Percentiles rank a stretch among this genome's conserved stretches.
phyloP scores from a whole-genome alignment of 2,113 vertebrate species.

The Stegastes partitus region DNA sequence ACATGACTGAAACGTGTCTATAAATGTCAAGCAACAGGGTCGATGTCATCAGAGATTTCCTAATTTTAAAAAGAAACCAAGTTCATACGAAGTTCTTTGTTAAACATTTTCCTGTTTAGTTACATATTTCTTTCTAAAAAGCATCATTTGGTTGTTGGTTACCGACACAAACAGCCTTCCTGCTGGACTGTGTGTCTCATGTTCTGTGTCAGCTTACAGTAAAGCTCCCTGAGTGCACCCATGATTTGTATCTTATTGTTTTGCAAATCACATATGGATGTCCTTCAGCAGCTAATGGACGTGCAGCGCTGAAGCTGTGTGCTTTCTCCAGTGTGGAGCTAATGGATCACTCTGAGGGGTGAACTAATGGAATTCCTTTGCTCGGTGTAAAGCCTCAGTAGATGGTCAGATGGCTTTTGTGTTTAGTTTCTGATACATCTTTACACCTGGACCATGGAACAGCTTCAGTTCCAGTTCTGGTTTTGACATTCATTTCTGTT shows the following conservation, averaged over 20 bases:
- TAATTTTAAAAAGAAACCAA: neutral
- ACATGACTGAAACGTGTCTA: neutral
- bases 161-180: too few relatives aligned
- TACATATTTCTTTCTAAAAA: neutral
- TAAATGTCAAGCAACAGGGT: neutral
- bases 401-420: neutral
- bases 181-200: neutral
- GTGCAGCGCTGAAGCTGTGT: neutral
- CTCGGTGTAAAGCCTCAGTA: neutral
- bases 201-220: neutral
- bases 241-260: constrained; percentile 36
- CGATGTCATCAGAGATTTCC: neutral
- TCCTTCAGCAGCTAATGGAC: constrained; percentile 43
- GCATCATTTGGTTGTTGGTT: too few relatives aligned
- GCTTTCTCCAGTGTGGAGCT: neutral
- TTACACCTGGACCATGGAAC: neutral
- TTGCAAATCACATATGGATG: constrained; percentile 16
- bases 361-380: constrained; percentile 13
- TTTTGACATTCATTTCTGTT: neutral
- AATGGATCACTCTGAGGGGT: constrained; percentile 17
- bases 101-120: neutral
- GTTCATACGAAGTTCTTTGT: too few relatives aligned
- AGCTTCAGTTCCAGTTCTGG: neutral
- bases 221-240: neutral
- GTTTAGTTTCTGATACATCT: neutral